Percentiles rank a stretch among this genome's conserved stretches.
These are phyloP conservation scores for Prosopocoilus inquinatus DNA, from an alignment of 2,888 invertebrate genomes.

Conservation along the genomic window DNA sequence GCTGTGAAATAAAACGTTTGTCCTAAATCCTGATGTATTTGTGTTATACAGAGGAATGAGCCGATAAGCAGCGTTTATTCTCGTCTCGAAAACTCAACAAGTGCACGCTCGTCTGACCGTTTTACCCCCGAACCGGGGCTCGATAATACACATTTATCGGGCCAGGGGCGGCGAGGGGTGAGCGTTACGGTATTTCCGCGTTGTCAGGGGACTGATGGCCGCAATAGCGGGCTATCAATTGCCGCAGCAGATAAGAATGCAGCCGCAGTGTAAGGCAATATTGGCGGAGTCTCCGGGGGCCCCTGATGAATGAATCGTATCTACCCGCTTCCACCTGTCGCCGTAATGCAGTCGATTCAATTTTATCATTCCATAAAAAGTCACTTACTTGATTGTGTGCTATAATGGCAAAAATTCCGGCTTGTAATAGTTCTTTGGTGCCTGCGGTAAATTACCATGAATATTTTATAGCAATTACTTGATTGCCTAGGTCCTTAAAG, in stretches of 20 bases:
- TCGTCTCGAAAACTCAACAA: conserved; percentile 19
- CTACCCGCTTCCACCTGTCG: conserved; percentile 19
- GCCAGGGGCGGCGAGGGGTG: conserved; percentile 8
- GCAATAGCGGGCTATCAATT: conserved; percentile 20
- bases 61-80: conserved; percentile 2
- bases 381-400: conserved; percentile 25
- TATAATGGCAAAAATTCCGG: not conserved
- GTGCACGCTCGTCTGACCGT: conserved; percentile 13
- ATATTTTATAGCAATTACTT: too few species aligned
- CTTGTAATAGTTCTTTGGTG: too few species aligned
- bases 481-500: too few species aligned
- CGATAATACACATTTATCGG: conserved; percentile 19
- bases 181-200: conserved; percentile 15
- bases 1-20: too few species aligned
- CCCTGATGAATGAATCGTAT: conserved; percentile 20
- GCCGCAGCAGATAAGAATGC: conserved; percentile 19
- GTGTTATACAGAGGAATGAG: too few species aligned
- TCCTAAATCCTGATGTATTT: too few species aligned
- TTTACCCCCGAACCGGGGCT: conserved; percentile 17
- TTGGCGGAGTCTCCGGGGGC: conserved; percentile 14
- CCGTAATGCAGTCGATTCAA: conserved; percentile 22
- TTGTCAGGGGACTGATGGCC: conserved; percentile 16
- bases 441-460: too few species aligned
- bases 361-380: conserved; percentile 28
- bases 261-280: conserved; percentile 11